Base-by-base conservation (phyloP, 2,797 vertebrate genomes). In the Ptychadena robeensis region DNA sequence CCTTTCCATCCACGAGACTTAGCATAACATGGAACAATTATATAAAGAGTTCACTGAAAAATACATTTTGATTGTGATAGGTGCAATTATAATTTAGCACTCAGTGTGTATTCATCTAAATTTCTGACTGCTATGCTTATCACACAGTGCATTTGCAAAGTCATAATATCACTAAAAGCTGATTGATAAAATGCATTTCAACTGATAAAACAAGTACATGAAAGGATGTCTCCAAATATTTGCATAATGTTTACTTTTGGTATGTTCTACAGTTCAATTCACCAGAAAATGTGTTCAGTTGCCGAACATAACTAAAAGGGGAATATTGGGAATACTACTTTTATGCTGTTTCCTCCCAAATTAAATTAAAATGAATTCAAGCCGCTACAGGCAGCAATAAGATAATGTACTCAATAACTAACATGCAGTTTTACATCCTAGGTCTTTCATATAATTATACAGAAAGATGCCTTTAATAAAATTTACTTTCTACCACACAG, bases 51-150 rank as follows among this genome's bases (percentile, higher is more conserved):
- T 65, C 61, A 22, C 59, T 40, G 69, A 72, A 80, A 79, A 80
- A 80, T 73, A 73, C 69, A 25, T 66, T 81, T 73, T 81, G 69
- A 81, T 73, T 81, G 61, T 81, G 79, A 81, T 73, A 73, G 70
- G 30, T 81, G 70, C 61, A 81, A 73, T 81, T 81, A 81, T 48
- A 81, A 81, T 73, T 66, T 81, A 67, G 79, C 40, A 66, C 59
- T 73, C 61, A 73, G 70, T 53, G 32, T 73, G 70, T 38, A 81
- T 81, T 81, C 61, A 81, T 81, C 79, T 73, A n/a, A 22, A 30
- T 73, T 65, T 70, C 37, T 81, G 70, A 73, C 61, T 80, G 68
- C 69, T 64, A 32, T 73, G 69, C 79, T 80, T 80, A 80, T 73
- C 35, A 63, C 66, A 79, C 66, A 48, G 69, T 34, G 40, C 57